Evolutionary conservation across 2,888 invertebrate species (phyloP).

Genomic region (Rhagonycha fulva): DNA sequence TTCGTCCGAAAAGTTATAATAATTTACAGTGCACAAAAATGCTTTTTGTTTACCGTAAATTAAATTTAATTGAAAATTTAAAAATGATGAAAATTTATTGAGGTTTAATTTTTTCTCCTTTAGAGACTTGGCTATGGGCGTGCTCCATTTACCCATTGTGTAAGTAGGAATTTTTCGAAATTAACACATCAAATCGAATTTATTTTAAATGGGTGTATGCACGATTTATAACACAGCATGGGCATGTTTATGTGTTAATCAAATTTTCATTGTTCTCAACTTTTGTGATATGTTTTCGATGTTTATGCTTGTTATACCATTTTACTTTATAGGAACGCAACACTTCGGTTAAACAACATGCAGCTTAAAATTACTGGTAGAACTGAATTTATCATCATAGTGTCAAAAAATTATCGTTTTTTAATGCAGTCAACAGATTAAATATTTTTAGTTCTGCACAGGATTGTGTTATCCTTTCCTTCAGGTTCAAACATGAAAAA

Average conservation of each 20-base stretch:
- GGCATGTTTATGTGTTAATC: constrained; percentile 3
- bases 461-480: no score
- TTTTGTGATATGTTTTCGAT: neutral
- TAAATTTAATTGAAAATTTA: neutral
- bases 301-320: neutral
- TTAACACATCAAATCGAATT: neutral
- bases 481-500: no score
- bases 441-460: no score
- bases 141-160: constrained; percentile 28
- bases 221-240: constrained; percentile 4
- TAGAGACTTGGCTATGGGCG: constrained; percentile 27
- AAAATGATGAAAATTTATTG: neutral
- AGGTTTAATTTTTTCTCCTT: constrained; percentile 18
- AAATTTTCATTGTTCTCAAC: neutral
- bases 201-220: constrained; percentile 1
- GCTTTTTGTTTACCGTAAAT: no score
- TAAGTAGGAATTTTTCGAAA: constrained; percentile 22
- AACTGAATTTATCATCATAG: neutral
- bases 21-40: neutral
- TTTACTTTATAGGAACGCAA: neutral
- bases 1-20: neutral
- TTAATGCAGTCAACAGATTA: neutral
- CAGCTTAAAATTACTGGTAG: neutral
- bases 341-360: neutral
- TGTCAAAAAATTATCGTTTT: no score